Base-by-base conservation (phyloP, 53 echinoderm and acorn worm genomes). In the Temnopleurus reevesii region DNA sequence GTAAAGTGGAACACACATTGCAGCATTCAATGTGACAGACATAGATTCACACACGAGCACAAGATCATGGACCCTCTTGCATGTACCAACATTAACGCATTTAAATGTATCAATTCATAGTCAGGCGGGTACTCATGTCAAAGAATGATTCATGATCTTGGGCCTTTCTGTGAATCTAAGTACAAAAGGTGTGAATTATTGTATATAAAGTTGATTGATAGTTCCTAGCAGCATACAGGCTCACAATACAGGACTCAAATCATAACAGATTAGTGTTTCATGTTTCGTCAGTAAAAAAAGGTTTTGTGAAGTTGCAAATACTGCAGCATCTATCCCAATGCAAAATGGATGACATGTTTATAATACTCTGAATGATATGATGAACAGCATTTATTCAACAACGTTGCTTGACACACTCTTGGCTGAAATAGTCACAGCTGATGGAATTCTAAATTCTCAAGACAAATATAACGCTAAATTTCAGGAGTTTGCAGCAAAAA, bases 351-450 rank as follows among this genome's bases (percentile, higher is more conserved):
- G 71, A 71, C 71, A 71, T 71, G n/a, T 71, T 71, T 10, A 41
- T 71, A 71, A 71, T 71, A 71, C 71, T 71, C 71, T 71, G 71
- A 71, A 71, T 71, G 41, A 63, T 36, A 55, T 71, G 71, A 71
- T 41, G 30, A 15, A 71, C 71, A 71, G 71, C 71, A 71, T 71
- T 71, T 71, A 19, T 41, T 38, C 71, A 71, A 30, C 33, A 63
- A 63, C 30, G 63, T 63, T n/a, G n/a, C n/a, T 58, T 2, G 27
- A 30, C 30, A 71, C 43, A 71, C 41, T 41, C 2, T n/a, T 2
- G 34, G 41, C 36, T 43, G 13, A 71, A 18, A 71, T 43, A 27
- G 71, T 38, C 71, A 38, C 36, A 71, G 41, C 5, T 71, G n/a
- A n/a, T n/a, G 71, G 71, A 38, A 71, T 71, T 34, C 3, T 71